Conservation (phyloP, 1,140 invertebrate species). For the Sinonovacula constricta region DNA sequence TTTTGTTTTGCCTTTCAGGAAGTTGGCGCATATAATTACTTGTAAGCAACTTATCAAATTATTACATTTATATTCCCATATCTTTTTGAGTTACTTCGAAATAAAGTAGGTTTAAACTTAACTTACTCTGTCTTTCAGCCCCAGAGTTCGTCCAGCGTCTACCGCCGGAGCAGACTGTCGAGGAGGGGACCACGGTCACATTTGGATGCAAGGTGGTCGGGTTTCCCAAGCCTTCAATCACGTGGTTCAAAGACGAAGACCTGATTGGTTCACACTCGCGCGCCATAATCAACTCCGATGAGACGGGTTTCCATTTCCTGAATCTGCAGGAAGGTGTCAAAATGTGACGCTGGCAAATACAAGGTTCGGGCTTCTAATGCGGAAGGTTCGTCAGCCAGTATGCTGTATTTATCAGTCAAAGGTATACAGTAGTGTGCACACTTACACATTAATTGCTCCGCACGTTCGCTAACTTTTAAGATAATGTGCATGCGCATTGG, state of each 20-base stretch:
- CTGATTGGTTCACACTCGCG: conserved; percentile 54
- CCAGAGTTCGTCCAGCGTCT: conserved; percentile 69
- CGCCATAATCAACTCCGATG: conserved; percentile 49
- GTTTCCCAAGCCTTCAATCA: conserved; percentile 66
- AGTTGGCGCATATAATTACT: no score
- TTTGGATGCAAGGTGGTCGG: conserved; percentile 65
- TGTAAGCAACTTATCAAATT: no score
- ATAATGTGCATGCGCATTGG: no score
- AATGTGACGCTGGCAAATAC: conserved; percentile 46
- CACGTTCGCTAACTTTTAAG: no score
- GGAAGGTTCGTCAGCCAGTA: conserved; percentile 54
- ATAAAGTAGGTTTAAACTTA: no score
- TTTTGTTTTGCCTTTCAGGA: no score
- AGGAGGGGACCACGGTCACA: conserved; percentile 60
- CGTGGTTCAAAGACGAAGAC: conserved; percentile 71
- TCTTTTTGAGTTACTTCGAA: no score
- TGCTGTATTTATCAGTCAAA: conserved; percentile 51
- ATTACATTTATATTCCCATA: no score
- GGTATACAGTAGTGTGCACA: no score
- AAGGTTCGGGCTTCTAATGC: conserved; percentile 43
- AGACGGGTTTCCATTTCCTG: conserved; percentile 35
- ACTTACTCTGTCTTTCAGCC: no score
- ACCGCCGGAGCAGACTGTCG: conserved; percentile 61
- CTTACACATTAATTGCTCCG: no score
- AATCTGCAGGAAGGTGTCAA: conserved; percentile 29